Conservation (phyloP, 1,140 invertebrate species). For the Drosophila aff. region DNA sequence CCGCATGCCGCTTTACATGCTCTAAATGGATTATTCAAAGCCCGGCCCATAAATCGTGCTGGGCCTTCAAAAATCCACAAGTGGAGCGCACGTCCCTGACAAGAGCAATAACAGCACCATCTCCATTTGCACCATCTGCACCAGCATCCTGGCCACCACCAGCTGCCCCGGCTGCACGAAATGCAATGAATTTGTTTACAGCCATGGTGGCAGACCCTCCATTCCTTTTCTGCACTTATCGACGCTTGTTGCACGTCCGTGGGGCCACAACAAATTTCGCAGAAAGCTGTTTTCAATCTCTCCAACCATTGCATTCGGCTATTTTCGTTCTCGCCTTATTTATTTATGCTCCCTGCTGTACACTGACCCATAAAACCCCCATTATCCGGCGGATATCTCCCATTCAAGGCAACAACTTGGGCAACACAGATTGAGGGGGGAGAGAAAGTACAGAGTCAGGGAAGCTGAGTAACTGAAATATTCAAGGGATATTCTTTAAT, state of each 20-base stretch:
- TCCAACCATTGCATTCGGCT: conserved; percentile 29
- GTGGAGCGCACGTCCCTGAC: conserved; percentile 34
- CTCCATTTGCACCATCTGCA: conserved; percentile 8
- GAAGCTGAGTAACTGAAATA: neutral
- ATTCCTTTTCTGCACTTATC: conserved; percentile 43
- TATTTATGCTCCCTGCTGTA: conserved; percentile 31
- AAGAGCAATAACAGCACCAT: conserved; percentile 20
- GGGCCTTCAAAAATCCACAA: conserved; percentile 42
- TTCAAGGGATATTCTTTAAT: neutral
- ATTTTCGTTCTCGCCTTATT: conserved; percentile 41
- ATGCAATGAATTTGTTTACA: conserved; percentile 53
- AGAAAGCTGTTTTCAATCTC: conserved; percentile 55
- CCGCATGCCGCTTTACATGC: conserved; percentile 39
- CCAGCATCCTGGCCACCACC: neutral
- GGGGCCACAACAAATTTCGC: conserved; percentile 40
- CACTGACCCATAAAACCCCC: conserved; percentile 2
- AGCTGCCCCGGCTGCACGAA: conserved; percentile 7
- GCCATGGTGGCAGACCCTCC: conserved; percentile 27
- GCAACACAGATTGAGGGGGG: neutral
- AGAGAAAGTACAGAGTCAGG: neutral
- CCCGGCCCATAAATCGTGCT: conserved; percentile 48
- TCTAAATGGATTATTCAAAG: conserved; percentile 80
- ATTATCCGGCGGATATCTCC: conserved; percentile 22
- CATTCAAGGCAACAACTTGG: conserved; percentile 10
- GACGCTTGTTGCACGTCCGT: conserved; percentile 55